Evolutionary conservation across 2,797 vertebrate genomes (phyloP), one percentile per base, ranked within the genome.

Genomic region (Ibycter americanus): DNA sequence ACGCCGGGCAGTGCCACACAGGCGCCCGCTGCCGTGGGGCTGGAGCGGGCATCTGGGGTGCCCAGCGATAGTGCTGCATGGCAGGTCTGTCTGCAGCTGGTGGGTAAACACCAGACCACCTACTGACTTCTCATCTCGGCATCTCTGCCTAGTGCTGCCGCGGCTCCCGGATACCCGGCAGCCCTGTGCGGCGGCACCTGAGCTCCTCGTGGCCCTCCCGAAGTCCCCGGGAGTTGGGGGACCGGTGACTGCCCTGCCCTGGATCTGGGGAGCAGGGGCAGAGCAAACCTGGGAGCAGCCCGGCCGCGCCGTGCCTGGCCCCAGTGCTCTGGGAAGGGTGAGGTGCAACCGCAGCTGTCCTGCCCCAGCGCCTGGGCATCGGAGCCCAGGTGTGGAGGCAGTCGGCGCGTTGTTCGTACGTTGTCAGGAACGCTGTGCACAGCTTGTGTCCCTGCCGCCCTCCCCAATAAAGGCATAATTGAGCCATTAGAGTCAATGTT

Each of bases 331-430:
- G 71, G 58, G 8, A 42, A 32, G 67, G 54, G 5, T n/a, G 66
- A 61, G 67, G 32, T 20, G 47, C 26, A 36, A 2, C 46, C 0
- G 1, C 27, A 40, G 20, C 67, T 9, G 6, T 29, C 34, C 71
- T 72, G 56, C 32, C 56, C 23, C 29, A 12, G 52, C 0, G 0
- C 44, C 15, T 15, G 51, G 77, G 25, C 44, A 19, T 61, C 4
- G 6, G 31, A 59, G 32, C 61, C 27, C 44, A 9, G 42, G 2
- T 19, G 11, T 27, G 34, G 40, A 34, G 68, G 21, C 11, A 5
- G 0, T 15, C 2, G 4, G 11, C 0, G 0, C 0, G 2, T 62
- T 65, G 34, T 66, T 67, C 1, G 0, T 44, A 5, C 0, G 0
- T 55, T 67, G 71, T 71, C 56, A 55, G 47, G 42, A 80, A 6